phyloP scores from a whole-genome alignment of 1,140 invertebrate species.

The Cherax destructor region DNA sequence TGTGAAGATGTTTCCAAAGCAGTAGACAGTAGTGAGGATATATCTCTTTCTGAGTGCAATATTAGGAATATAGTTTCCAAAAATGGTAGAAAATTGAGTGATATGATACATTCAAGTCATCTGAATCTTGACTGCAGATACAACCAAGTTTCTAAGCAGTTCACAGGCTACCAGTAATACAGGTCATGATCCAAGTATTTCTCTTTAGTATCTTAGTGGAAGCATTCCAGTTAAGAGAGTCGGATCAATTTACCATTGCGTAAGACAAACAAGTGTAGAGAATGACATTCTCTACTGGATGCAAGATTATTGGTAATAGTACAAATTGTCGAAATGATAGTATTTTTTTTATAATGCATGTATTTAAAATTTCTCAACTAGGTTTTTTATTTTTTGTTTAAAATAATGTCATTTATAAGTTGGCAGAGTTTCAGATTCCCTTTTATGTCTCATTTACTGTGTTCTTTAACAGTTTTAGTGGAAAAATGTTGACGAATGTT shows the following conservation, averaged over 20 bases:
- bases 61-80: background rate
- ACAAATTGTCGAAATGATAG: background rate
- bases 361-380: background rate
- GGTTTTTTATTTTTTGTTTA: too few species aligned
- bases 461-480: background rate
- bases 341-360: background rate
- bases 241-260: background rate
- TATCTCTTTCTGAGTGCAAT: background rate
- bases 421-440: background rate
- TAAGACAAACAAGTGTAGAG: background rate
- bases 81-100: slow-evolving; percentile 4
- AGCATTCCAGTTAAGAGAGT: background rate
- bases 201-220: background rate
- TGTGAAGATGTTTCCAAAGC: background rate
- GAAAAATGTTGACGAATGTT: background rate
- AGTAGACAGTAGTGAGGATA: background rate
- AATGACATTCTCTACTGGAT: background rate
- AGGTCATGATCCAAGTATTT: background rate
- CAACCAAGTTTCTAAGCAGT: background rate
- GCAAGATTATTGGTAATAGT: slow-evolving; percentile 1
- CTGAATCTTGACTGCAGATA: background rate
- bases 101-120: background rate
- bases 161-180: background rate
- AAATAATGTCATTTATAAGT: background rate
- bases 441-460: too few species aligned